Evolutionary conservation across 2,888 invertebrate species (phyloP).

Genomic region (Bedellia somnulentella): DNA sequence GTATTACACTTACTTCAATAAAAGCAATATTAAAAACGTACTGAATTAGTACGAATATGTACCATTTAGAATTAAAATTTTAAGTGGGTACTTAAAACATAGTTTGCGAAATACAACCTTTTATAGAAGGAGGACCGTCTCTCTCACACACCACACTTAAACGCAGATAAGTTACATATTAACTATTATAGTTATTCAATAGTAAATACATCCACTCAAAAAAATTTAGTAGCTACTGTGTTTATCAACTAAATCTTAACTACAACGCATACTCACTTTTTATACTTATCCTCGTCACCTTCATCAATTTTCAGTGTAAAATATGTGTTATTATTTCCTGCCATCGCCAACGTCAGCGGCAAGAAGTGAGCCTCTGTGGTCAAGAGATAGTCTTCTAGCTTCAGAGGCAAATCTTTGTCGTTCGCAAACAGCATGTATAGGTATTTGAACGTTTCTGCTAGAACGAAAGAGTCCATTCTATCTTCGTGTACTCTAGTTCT

Average conservation of each 20-base stretch:
- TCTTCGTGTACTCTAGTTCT: slow-evolving; percentile 90
- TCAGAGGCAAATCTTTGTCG: slow-evolving; percentile 77
- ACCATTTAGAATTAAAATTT: too few relatives aligned
- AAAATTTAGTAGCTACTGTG: too few relatives aligned
- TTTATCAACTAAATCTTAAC: not conserved
- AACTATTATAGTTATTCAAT: too few relatives aligned
- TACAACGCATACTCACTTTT: slow-evolving; percentile 26
- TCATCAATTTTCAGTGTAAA: slow-evolving; percentile 48
- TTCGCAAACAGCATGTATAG: slow-evolving; percentile 90
- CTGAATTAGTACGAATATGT: too few relatives aligned
- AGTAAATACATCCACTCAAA: too few relatives aligned
- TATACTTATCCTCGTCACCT: slow-evolving; percentile 43
- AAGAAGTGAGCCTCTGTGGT: slow-evolving; percentile 96
- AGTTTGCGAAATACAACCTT: too few relatives aligned
- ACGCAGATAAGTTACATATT: too few relatives aligned
- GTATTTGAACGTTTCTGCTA: slow-evolving; percentile 98
- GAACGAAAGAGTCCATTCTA: slow-evolving; percentile 96
- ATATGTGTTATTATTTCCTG: slow-evolving; percentile 52
- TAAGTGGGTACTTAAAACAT: too few relatives aligned
- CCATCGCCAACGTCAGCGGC: slow-evolving; percentile 78
- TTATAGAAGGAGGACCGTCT: too few relatives aligned
- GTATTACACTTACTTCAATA: too few relatives aligned
- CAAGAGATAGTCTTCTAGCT: slow-evolving; percentile 84
- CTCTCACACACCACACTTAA: too few relatives aligned
- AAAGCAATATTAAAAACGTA: too few relatives aligned